Conservation (phyloP, 1,140 invertebrate species). For the Scaptomyza montana region DNA sequence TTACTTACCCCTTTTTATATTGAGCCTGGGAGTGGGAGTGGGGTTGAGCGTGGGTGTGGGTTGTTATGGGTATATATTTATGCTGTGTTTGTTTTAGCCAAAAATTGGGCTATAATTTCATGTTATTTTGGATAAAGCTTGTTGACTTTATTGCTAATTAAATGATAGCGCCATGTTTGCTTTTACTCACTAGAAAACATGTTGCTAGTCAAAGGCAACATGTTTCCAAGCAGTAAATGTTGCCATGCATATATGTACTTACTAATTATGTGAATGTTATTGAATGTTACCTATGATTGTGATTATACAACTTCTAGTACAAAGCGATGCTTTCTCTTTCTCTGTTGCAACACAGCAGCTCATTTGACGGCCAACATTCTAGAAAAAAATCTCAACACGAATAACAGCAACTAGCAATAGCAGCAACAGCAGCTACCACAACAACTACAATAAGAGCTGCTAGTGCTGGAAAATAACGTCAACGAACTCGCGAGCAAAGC, state of each 20-base stretch:
- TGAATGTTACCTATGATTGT: constrained; percentile 39
- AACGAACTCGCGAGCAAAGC: constrained; percentile 62
- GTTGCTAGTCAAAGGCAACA: constrained; percentile 1
- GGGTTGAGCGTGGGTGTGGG: constrained; percentile 8
- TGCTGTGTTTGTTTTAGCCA: constrained; percentile 24
- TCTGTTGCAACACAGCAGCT: constrained; percentile 44
- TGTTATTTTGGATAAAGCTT: constrained; percentile 50
- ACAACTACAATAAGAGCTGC: background rate
- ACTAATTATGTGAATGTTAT: constrained; percentile 39
- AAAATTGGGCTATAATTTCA: constrained; percentile 49
- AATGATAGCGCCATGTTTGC: constrained; percentile 16
- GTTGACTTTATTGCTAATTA: constrained; percentile 48
- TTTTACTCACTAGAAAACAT: background rate
- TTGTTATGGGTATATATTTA: constrained; percentile 14
- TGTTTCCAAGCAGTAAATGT: background rate
- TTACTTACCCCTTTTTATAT: constrained; percentile 68
- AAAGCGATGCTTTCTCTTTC: constrained; percentile 69
- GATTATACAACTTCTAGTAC: constrained; percentile 15
- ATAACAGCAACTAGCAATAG: constrained; percentile 20
- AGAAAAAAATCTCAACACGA: constrained; percentile 42
- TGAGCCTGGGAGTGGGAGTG: background rate
- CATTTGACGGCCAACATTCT: constrained; percentile 61
- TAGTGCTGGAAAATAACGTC: constrained; percentile 45
- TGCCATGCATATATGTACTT: too few species aligned
- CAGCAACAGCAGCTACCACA: background rate